Evolutionary conservation across 2,113 vertebrate species (phyloP), one percentile per base, ranked within the genome.

Genomic region (Labeo catla): DNA sequence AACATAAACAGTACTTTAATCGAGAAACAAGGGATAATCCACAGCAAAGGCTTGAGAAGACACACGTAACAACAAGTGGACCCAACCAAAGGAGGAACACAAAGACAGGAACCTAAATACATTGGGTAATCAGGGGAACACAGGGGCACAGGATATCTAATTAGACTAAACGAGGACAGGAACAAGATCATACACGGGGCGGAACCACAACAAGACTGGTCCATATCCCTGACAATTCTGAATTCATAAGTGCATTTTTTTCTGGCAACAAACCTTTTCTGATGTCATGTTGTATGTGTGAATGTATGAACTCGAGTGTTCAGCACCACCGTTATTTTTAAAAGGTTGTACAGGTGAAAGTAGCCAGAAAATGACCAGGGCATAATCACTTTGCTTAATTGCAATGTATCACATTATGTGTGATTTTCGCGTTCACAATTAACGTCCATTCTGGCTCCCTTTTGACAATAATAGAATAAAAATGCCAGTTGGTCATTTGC

Each of bases 401-500:
- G 61, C 63, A 66, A 13, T 28, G 45, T 28, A 43, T 77, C 49
- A 82, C 74, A 74, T 79, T 45, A 87, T 15, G 76, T 85, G 83
- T 47, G 57, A 74, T 84, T 85, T 84, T 70, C 65, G 65, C 49
- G 52, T 39, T 73, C 54, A 66, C 82, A 80, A 50, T 84, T 80
- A 76, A 36, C 28, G 76, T 57, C 49, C 34, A 52, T 74, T 81
- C 52, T 81, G 52, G 28, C 36, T 84, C 28, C 50, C 74, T 45
- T 72, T 73, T 84, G 74, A 39, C 23, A 15, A 34, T 59, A 63
- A 66, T 45, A 81, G n/a, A 73, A 66, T 61, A 15, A 49, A 77
- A 73, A 61, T 73, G 52, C 76, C 34, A 36, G 21, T n/a, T 34
- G 57, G 59, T 57, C 19, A 57, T 68, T 76, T 66, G 45, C 50